Base-by-base conservation (phyloP, 2,113 vertebrate species). In the Rhabdomys dilectus region DNA sequence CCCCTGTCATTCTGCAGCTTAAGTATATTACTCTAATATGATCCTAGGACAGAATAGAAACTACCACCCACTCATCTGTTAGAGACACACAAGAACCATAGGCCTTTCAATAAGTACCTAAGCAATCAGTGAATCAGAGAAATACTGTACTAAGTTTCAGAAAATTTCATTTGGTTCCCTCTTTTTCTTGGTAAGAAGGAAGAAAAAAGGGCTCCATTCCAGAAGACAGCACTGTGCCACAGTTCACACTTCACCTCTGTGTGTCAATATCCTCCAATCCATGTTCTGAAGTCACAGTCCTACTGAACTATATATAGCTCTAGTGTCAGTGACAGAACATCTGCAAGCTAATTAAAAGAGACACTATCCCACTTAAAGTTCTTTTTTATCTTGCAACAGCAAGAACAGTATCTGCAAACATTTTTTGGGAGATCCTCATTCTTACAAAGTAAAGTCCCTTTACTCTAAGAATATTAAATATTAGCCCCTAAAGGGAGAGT, bases 351-450 rank as follows among this genome's bases (percentile, higher is more conserved):
- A 93, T 68, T 89, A 80, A 93, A 87, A 92, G 62, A 84, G 76
- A 88, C 11, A 22, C 9, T 96, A 39, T 64, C 29, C 24, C 89
- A 96, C n/a, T 66, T 88, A 90, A 87, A 92, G 45, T 31, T 36
- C 62, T 88, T 96, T 91, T 45, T 7, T 89, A 64, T 60, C 91
- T 92, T 91, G 91, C 68, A 94, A 95, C 13, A 96, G 48, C 76
- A 62, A 48, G 31, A 80, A 39, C 12, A 87, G 72, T 56, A 68
- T 85, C 82, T 91, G 39, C 7, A 48, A 93, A 95, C 60, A 72
- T 64, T 96, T 95, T 95, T 34, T 15, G 62, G 56, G 76, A 70
- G 76, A 91, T 3, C 22, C 31, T 86, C 51, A 62, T 72, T 84
- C 21, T 88, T 66, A 87, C 3, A 87, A 60, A n/a, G 80, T 53